Percentiles rank a stretch among this genome's conserved stretches.
These are phyloP conservation scores for Nannoperca obscura DNA, from an alignment of 2,797 vertebrate genomes.

Conservation along the genomic window DNA sequence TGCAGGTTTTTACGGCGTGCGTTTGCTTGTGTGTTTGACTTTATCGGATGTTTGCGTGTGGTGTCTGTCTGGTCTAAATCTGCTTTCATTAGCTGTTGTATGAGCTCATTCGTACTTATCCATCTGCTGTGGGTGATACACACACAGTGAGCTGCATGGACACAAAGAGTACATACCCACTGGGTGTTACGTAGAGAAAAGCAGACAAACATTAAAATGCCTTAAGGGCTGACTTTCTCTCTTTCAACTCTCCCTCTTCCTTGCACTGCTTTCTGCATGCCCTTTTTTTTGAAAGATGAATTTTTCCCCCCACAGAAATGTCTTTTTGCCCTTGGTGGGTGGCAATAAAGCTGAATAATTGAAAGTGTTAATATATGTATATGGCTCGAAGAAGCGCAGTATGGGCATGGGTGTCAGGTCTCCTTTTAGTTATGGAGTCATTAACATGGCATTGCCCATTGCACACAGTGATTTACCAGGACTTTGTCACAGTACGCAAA, in stretches of 20 bases:
- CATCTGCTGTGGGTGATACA: constrained; percentile 58
- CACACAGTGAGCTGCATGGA: constrained; percentile 36
- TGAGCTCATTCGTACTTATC: constrained; percentile 56
- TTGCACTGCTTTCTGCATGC: not conserved
- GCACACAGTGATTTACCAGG: constrained; percentile 38
- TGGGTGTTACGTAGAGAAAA: constrained; percentile 24
- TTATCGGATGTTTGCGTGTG: constrained; percentile 24
- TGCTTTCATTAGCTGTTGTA: constrained; percentile 65
- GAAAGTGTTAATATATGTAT: constrained; percentile 40
- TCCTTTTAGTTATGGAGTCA: constrained; percentile 48
- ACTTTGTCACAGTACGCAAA: constrained; percentile 18
- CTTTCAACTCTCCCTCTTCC: not conserved
- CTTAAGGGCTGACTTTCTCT: constrained; percentile 15
- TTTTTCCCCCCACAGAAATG: constrained; percentile 10
- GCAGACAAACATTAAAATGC: constrained; percentile 31
- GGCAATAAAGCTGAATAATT: constrained; percentile 45
- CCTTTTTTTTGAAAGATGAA: constrained; percentile 22
- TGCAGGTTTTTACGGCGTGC: constrained; percentile 40
- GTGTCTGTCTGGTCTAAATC: constrained; percentile 63
- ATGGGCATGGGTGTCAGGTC: constrained; percentile 28
- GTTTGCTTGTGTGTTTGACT: constrained; percentile 44
- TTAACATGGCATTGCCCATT: constrained; percentile 31
- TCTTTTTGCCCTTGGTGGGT: constrained; percentile 45
- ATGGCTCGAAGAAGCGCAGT: not conserved
- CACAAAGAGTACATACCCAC: constrained; percentile 31